Base-by-base conservation (phyloP, 2,797 vertebrate genomes). In the Myiotriccus ornatus region DNA sequence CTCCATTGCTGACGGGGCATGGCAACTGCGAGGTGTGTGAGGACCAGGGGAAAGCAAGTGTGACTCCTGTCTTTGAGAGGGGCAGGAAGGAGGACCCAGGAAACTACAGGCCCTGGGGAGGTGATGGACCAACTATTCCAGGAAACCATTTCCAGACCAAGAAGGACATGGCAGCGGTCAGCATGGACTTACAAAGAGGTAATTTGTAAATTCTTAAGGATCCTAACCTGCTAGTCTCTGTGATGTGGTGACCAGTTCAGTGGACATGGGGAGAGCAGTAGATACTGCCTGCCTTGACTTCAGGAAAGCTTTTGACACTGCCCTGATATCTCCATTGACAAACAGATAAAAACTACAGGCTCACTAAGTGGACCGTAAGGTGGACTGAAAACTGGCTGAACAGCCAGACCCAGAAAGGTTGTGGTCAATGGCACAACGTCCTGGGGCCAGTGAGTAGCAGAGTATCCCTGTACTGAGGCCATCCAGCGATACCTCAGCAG, bases 401-500 rank as follows among this genome's bases (percentile, higher is more conserved):
- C 23, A 78, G 43, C 62, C 0, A 0, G 34, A 39, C 47, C n/a
- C 39, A 50, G 44, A 68, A 68, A 86, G 8, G 59, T 19, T 68
- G 63, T 37, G 35, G 64, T 59, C 71, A 50, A 2, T 22, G 20
- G 50, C 41, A 43, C 12, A 2, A 68, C 43, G 19, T 30, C 21
- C 14, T 83, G 59, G 34, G 0, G 0, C 9, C 13, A 25, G 10
- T 24, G 49, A 53, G 24, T 14, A 89, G 39, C 19, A 70, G 47
- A 35, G 7, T 30, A 39, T 27, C 24, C 12, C 47, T 3, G 6
- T 49, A 39, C 15, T 32, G 43, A 37, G 34, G 23, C 25, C 79
- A 69, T 25, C 27, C 70, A 56, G 17, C 5, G 8, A 35, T 18
- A 57, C 32, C 28, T 6, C 0, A 0, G 44, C 12, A 77, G 34